phyloP scores from a whole-genome alignment of 2,797 vertebrate genomes.

The Molossus molossus region DNA sequence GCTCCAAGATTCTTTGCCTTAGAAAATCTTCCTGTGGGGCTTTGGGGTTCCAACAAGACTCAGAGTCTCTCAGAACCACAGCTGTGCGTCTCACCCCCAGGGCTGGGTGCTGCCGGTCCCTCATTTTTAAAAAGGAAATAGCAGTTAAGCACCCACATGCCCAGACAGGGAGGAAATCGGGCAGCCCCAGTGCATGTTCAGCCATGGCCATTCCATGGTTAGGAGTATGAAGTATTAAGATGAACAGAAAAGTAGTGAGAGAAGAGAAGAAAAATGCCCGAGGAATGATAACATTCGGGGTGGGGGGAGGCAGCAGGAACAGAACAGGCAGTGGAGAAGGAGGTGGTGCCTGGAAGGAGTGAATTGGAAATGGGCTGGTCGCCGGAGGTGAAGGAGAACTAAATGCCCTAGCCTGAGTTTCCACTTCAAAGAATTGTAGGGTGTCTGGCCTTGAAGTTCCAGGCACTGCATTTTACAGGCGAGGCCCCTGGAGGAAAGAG shows the following conservation, averaged over 20 bases:
- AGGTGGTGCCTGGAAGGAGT: not conserved
- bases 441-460: slow-evolving; percentile 29
- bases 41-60: slow-evolving; percentile 56
- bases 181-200: slow-evolving; percentile 60
- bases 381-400: not conserved
- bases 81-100: slow-evolving; percentile 61
- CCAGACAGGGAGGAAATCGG: slow-evolving; percentile 76
- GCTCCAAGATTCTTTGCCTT: slow-evolving; percentile 11
- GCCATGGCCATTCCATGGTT: not conserved
- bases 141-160: slow-evolving; percentile 72
- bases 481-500: not conserved
- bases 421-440: not conserved
- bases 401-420: not conserved
- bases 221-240: slow-evolving; percentile 50
- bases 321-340: not conserved
- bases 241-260: slow-evolving; percentile 76
- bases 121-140: slow-evolving; percentile 63
- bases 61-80: slow-evolving; percentile 42
- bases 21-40: slow-evolving; percentile 9
- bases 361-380: not conserved
- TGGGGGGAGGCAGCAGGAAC: not conserved
- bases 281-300: not conserved
- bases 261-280: slow-evolving; percentile 53
- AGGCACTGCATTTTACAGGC: not conserved
- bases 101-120: slow-evolving; percentile 70